Evolutionary conservation across 1,140 invertebrate genomes (phyloP), one percentile per base, ranked within the genome.

Genomic region (Nomia melanderi): DNA sequence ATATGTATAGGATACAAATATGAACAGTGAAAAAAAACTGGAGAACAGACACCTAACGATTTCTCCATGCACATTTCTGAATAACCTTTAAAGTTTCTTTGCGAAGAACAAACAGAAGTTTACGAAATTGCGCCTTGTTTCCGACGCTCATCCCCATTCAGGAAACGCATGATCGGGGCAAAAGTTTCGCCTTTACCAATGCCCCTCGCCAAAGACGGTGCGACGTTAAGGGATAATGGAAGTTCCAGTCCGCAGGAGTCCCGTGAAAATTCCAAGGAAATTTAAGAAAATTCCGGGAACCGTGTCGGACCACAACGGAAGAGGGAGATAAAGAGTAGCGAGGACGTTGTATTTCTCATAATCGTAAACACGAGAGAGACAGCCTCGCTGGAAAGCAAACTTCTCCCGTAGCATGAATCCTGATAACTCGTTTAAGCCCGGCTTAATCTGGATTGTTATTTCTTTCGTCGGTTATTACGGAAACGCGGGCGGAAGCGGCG

Each of bases 381-480:
- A 11, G 25, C 3, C 11, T 14, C 54, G 3, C 56, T 17, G 56
- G 56, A 33, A 33, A 27, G 56, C 29, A 33, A 59, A 59, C 56
- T 59, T 59, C 29, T 31, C 29, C 17, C 56, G 56, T 59, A 59
- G 29, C 56, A 33, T 59, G 29, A n/a, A 59, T 59, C 56, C 56
- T 33, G 29, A 59, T 59, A 59, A 59, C 29, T 4, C 29, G 56
- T 33, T 59, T 33, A 33, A 59, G 56, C 56, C 33, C 25, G 29
- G 56, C 56, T 59, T 33, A 33, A 59, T 59, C 56, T 27, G 29
- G 56, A 59, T 59, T 33, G 57, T 36, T 57, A 57, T 57, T 60
- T 60, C 57, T 60, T 60, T 60, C 57, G 31, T 8, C 20, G 31
- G 31, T 36, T 60, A 60, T 60, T 36, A 36, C 29, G 31, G 33